Percentiles rank a stretch among this genome's conserved stretches.
phyloP scores from a whole-genome alignment of 2,113 vertebrate genomes.

The Chlamydotis undulata region DNA sequence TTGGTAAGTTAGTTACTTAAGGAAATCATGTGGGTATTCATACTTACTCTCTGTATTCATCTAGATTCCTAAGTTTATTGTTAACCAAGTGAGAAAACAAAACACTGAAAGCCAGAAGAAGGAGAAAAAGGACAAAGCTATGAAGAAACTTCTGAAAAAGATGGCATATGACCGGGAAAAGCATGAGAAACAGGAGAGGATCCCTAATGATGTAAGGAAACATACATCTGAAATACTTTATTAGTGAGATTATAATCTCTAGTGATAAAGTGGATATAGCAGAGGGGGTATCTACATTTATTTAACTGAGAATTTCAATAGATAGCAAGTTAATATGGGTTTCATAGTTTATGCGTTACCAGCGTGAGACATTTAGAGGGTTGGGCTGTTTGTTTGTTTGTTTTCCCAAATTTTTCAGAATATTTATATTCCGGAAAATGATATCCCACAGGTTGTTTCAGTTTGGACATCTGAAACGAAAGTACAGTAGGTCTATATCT shows the following conservation, averaged over 20 bases:
- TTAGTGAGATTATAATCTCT: neutral
- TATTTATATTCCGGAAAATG: neutral
- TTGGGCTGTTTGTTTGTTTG: neutral
- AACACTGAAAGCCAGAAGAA: slow-evolving; percentile 88
- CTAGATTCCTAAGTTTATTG: slow-evolving; percentile 95
- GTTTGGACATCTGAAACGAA: neutral
- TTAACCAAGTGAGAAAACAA: slow-evolving; percentile 92
- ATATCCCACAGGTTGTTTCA: neutral
- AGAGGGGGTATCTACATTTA: neutral
- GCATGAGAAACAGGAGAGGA: slow-evolving; percentile 82
- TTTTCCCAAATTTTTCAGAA: neutral
- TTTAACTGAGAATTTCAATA: neutral
- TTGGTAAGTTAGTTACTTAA: neutral
- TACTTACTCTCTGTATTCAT: neutral
- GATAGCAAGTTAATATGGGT: neutral
- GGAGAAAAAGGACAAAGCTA: slow-evolving; percentile 82
- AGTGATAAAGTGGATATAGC: neutral
- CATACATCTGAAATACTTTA: neutral
- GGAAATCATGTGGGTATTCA: neutral
- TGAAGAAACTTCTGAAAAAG: slow-evolving; percentile 94
- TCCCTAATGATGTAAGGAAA: slow-evolving; percentile 79
- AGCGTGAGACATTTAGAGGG: neutral
- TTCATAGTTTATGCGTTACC: neutral
- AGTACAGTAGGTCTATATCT: neutral
- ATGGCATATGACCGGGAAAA: slow-evolving; percentile 90